Percentiles rank a stretch among this genome's conserved stretches.
Conservation (phyloP, 2,113 vertebrate genomes). For the Phodopus roborovskii region DNA sequence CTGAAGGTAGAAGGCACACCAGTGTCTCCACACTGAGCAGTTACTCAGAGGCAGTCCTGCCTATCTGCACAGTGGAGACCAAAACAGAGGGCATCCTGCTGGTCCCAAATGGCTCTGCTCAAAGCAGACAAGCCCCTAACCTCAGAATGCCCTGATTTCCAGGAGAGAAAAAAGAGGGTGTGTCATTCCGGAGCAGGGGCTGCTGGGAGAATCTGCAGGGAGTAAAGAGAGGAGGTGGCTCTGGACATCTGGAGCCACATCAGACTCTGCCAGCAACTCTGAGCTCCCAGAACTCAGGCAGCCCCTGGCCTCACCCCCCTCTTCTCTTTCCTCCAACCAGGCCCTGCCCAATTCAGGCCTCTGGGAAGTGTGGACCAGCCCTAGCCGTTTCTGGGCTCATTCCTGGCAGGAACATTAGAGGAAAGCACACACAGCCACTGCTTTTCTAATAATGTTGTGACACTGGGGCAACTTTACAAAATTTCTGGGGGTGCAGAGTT, state of each 20-base stretch:
- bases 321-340: not conserved
- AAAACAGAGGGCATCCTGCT: not conserved
- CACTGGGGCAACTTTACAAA: slow-evolving; percentile 60
- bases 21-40: not conserved
- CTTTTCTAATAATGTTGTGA: slow-evolving; percentile 79
- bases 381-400: not conserved
- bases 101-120: not conserved
- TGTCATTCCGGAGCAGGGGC: not conserved
- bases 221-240: not conserved
- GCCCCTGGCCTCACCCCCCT: not conserved
- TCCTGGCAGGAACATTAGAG: slow-evolving; percentile 68
- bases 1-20: not conserved
- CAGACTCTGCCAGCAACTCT: not conserved
- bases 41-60: not conserved
- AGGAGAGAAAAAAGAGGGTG: not conserved
- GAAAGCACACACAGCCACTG: slow-evolving; percentile 70
- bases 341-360: not conserved
- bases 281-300: not conserved
- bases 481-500: slow-evolving; percentile 44
- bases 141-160: not conserved
- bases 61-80: not conserved
- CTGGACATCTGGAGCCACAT: not conserved
- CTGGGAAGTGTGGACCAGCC: not conserved
- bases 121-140: not conserved
- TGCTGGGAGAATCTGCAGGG: not conserved